phyloP scores from a whole-genome alignment of 2,797 vertebrate species.

The Eutrigla gurnardus region DNA sequence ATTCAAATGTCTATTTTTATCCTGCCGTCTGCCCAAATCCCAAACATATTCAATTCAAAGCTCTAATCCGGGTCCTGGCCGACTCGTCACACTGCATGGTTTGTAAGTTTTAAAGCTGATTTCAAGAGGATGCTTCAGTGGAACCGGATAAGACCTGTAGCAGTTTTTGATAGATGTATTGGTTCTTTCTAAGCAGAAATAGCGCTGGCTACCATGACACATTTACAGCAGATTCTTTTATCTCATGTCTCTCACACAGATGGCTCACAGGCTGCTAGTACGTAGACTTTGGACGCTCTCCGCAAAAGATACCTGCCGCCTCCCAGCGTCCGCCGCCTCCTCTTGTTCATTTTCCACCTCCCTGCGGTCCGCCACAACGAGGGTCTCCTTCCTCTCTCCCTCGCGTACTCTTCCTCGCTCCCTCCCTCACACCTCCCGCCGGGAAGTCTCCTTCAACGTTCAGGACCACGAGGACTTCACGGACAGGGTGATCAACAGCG shows the following conservation, averaged over 20 bases:
- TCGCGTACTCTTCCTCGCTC: conserved; percentile 51
- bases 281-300: conserved; percentile 83
- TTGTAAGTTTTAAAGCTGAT: not conserved
- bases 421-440: conserved; percentile 69
- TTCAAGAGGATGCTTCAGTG: not conserved
- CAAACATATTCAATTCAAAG: not conserved
- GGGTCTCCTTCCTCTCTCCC: conserved; percentile 61
- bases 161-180: not conserved
- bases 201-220: not conserved
- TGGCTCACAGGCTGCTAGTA: conserved; percentile 89
- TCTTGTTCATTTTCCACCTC: conserved; percentile 57
- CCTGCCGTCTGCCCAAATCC: not conserved
- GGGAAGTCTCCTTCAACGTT: conserved; percentile 88
- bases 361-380: conserved; percentile 42
- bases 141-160: not conserved
- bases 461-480: conserved; percentile 95
- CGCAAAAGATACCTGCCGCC: conserved; percentile 59
- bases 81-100: not conserved
- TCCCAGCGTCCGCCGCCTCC: conserved; percentile 48
- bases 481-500: conserved; percentile 92
- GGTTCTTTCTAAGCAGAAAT: not conserved
- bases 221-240: not conserved
- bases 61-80: not conserved
- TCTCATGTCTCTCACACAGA: conserved; percentile 69
- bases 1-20: not conserved